phyloP scores from a whole-genome alignment of 92 coral and sea anemone species.

The Porites evermanni region DNA sequence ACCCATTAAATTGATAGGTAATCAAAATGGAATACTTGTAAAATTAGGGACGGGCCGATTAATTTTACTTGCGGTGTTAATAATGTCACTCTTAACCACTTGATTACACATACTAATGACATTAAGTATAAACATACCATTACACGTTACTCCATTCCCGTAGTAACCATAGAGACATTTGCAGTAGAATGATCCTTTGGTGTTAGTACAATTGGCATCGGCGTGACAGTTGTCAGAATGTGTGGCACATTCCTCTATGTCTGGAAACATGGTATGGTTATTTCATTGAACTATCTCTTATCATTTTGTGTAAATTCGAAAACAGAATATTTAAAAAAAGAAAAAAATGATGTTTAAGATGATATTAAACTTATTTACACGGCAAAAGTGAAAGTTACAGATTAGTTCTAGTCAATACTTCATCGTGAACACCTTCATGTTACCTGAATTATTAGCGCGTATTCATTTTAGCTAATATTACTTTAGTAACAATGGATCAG shows the following conservation, averaged over 20 bases:
- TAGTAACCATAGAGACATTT: constrained; percentile 75
- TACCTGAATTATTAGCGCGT: too few species aligned
- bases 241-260: constrained; percentile 55
- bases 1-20: too few species aligned
- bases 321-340: too few species aligned
- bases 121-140: constrained; percentile 32
- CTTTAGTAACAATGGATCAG: background rate
- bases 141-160: constrained; percentile 78
- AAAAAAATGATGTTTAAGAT: too few species aligned
- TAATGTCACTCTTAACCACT: too few species aligned
- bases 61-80: too few species aligned
- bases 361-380: too few species aligned
- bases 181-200: constrained; percentile 84
- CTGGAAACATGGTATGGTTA: constrained; percentile 19
- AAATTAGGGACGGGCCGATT: too few species aligned
- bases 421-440: background rate
- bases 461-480: background rate
- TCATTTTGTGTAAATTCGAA: background rate
- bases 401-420: background rate
- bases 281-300: background rate
- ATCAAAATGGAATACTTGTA: too few species aligned
- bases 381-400: background rate
- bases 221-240: constrained; percentile 63
- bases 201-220: constrained; percentile 80
- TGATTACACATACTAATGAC: background rate